Conservation (phyloP, 2,797 vertebrate genomes). For the Emys orbicularis region DNA sequence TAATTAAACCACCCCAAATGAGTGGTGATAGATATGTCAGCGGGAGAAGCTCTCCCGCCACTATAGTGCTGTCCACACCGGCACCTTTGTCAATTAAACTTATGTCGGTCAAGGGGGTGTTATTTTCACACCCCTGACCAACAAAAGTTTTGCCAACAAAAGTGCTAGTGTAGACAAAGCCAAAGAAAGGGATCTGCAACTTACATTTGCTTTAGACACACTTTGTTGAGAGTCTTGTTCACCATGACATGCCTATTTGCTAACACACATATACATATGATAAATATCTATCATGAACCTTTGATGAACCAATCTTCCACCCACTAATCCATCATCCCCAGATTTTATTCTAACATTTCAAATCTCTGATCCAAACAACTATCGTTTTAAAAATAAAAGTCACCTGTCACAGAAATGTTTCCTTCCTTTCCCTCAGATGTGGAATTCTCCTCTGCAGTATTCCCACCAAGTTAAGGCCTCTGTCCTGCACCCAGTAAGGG, state of each 20-base stretch:
- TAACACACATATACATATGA: background rate
- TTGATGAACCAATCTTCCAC: background rate
- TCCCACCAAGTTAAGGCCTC: background rate
- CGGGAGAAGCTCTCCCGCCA: no score
- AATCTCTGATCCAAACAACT: background rate
- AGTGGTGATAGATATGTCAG: no score
- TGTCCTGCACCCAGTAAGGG: background rate
- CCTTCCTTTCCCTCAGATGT: background rate
- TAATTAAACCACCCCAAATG: no score
- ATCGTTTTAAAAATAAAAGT: rapidly evolving
- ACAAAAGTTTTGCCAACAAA: no score
- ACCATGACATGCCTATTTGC: background rate
- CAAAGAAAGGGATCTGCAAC: background rate
- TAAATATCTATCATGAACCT: background rate
- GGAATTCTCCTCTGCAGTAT: background rate
- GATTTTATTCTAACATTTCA: background rate
- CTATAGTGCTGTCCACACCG: no score
- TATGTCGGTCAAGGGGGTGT: no score
- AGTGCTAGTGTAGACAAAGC: no score
- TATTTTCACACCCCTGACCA: no score
- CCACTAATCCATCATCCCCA: background rate
- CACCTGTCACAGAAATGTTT: background rate
- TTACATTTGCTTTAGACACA: background rate
- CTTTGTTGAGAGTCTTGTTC: background rate
- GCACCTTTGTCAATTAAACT: no score